These are phyloP conservation scores for Ceramica pisi DNA, from an alignment of 2,888 invertebrate species.

Conservation along the genomic window DNA sequence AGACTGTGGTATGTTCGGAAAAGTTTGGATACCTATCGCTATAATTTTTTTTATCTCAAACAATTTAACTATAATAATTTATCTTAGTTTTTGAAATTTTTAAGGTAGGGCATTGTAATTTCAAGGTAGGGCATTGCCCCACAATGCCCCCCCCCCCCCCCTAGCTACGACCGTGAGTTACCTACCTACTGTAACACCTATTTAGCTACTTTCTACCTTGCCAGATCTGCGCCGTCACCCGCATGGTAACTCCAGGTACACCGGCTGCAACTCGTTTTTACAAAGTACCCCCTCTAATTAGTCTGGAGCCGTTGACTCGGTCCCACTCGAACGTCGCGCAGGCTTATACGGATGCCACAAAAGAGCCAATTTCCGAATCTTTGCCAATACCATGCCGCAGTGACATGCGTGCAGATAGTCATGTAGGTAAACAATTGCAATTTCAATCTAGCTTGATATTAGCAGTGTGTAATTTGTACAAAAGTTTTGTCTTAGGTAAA, in stretches of 20 bases:
- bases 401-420: constrained; percentile 38
- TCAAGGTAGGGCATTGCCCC: no score
- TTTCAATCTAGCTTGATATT: not conserved
- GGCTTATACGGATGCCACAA: constrained; percentile 62
- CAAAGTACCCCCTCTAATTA: constrained; percentile 76
- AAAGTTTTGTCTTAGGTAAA: not conserved
- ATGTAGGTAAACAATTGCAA: constrained; percentile 17
- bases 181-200: not conserved
- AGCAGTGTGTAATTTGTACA: not conserved
- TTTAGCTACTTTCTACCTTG: not conserved
- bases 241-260: constrained; percentile 35
- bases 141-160: no score
- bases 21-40: no score
- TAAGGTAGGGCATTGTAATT: no score
- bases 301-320: constrained; percentile 64
- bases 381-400: constrained; percentile 65
- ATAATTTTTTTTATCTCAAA: no score
- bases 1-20: no score
- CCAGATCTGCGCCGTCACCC: constrained; percentile 39
- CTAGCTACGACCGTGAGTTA: no score
- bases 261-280: constrained; percentile 67
- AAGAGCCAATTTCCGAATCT: constrained; percentile 74
- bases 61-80: no score
- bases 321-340: constrained; percentile 26
- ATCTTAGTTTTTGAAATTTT: no score